Percentiles rank a stretch among this genome's conserved stretches.
Evolutionary conservation across 2,113 vertebrate species (phyloP).

Genomic region (Cygnus atratus): DNA sequence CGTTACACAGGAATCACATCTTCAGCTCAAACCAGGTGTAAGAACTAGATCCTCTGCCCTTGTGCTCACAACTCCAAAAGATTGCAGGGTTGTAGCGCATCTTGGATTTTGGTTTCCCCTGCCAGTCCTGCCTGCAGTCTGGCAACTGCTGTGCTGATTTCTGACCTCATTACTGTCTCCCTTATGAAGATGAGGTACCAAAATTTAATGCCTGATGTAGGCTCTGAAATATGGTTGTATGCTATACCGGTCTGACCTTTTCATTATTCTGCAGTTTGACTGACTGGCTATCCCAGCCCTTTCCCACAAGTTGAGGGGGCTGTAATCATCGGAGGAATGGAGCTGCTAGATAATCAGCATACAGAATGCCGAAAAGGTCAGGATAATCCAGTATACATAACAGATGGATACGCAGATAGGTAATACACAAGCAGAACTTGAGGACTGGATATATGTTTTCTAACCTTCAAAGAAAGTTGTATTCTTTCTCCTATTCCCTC

Average conservation of each 20-base stretch:
- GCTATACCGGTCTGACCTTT: constrained; percentile 53
- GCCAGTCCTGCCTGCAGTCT: background rate
- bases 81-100: background rate
- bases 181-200: background rate
- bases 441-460: background rate
- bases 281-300: background rate
- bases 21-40: background rate
- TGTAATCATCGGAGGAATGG: background rate
- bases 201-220: background rate
- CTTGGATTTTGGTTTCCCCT: background rate
- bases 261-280: constrained; percentile 17
- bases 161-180: background rate
- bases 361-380: constrained; percentile 38
- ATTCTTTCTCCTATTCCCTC: background rate
- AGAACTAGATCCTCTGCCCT: background rate
- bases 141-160: background rate
- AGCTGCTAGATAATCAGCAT: constrained; percentile 30
- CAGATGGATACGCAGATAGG: background rate
- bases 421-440: background rate
- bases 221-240: background rate
- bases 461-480: background rate
- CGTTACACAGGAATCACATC: background rate
- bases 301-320: background rate
- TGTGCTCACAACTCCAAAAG: background rate
- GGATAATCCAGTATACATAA: background rate